phyloP scores from a whole-genome alignment of 2,888 invertebrate species.

The Terebella lapidaria region DNA sequence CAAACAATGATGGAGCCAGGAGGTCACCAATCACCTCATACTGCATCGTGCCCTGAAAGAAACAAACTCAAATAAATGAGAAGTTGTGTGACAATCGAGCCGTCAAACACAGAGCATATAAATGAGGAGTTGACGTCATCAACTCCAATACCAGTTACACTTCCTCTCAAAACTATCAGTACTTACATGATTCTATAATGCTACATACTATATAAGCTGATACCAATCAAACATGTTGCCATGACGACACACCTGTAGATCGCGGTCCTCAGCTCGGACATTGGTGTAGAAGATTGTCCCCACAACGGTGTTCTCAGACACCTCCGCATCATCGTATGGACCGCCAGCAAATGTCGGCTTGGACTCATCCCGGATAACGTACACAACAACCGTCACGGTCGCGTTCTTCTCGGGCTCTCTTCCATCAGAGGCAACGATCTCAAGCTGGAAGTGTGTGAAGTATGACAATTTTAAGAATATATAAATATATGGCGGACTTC shows the following conservation, averaged over 20 bases:
- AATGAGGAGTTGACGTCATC: no score
- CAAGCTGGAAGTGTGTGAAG: constrained; percentile 13
- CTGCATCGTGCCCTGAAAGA: constrained; percentile 30
- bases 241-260: constrained; percentile 35
- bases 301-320: constrained; percentile 23
- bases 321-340: constrained; percentile 21
- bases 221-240: no score
- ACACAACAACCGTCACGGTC: constrained; percentile 31
- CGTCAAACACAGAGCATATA: no score
- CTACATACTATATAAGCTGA: no score
- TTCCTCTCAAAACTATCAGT: no score
- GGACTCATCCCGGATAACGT: constrained; percentile 26
- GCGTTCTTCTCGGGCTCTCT: constrained; percentile 22
- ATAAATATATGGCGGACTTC: no score
- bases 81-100: no score
- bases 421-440: constrained; percentile 19
- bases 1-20: constrained; percentile 37
- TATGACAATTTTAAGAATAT: no score
- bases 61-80: not conserved
- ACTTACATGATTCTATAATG: no score
- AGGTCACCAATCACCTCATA: constrained; percentile 34
- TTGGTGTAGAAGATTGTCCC: constrained; percentile 22
- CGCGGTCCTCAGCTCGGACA: constrained; percentile 33
- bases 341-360: constrained; percentile 18
- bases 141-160: no score